Conservation (phyloP, 2,113 vertebrate species). For the Narcine bancroftii region DNA sequence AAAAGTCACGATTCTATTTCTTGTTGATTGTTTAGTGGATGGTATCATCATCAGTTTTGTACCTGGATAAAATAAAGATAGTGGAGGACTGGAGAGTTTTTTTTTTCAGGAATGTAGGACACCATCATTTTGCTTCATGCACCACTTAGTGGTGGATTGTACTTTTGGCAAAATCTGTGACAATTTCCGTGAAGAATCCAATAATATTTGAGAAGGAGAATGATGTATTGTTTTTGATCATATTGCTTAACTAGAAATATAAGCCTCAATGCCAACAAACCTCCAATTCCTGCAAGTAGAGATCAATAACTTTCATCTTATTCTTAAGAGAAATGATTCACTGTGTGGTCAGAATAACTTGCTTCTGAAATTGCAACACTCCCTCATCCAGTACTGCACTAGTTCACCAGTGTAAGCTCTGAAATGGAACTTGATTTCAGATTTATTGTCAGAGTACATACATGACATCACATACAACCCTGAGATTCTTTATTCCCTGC, state of each 20-base stretch:
- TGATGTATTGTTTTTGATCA: neutral
- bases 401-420: neutral
- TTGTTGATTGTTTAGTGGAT: neutral
- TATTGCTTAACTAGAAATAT: too few species aligned
- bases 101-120: neutral
- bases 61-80: neutral
- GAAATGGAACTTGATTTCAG: neutral
- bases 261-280: too few species aligned
- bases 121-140: neutral
- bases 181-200: neutral
- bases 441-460: too few species aligned
- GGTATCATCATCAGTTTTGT: neutral
- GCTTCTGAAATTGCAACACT: neutral
- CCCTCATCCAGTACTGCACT: neutral
- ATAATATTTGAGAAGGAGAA: neutral
- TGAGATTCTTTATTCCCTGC: too few species aligned
- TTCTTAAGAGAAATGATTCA: neutral
- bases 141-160: too few species aligned
- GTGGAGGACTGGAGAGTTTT: neutral
- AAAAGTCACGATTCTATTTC: neutral
- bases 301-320: neutral
- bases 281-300: neutral
- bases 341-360: neutral
- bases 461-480: too few species aligned
- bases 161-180: neutral